A percentile compares a stretch with the other conserved stretches of the same genome.
Conservation (phyloP, 2,113 vertebrate genomes). For the Brachypteracias leptosomus region DNA sequence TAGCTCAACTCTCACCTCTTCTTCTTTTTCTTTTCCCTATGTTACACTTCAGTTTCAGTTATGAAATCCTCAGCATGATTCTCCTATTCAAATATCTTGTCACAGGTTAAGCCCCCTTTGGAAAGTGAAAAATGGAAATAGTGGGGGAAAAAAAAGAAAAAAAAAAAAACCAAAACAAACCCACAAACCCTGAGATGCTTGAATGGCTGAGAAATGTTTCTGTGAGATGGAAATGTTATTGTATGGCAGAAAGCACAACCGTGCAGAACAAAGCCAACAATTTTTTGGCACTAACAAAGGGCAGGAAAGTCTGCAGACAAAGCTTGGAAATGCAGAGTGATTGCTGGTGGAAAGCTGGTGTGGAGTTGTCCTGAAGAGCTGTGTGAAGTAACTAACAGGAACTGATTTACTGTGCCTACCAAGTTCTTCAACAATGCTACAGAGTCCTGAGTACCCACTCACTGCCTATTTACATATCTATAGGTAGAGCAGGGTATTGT, state of each 20-base stretch:
- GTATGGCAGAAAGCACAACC: background rate
- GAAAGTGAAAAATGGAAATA: background rate
- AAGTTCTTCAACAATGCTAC: background rate
- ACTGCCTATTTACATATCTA: background rate
- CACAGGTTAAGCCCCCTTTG: background rate
- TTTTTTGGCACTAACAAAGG: background rate
- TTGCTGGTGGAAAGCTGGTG: background rate
- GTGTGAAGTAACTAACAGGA: background rate
- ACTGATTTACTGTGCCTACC: background rate
- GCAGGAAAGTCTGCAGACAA: background rate
- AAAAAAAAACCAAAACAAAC: background rate
- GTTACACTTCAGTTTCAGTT: conserved; percentile 9
- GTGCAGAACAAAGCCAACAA: background rate
- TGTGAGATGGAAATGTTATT: background rate
- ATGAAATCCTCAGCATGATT: background rate
- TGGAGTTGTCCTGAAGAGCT: background rate
- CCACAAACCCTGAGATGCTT: background rate
- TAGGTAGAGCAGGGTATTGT: background rate
- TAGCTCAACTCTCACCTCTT: background rate
- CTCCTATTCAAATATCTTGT: conserved; percentile 12
- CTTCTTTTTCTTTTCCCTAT: background rate
- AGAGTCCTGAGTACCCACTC: background rate
- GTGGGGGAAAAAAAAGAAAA: background rate
- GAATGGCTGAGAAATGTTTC: background rate
- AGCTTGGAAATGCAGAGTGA: background rate